Conservation (phyloP, 2,797 vertebrate species). For the Pelodytes ibericus region DNA sequence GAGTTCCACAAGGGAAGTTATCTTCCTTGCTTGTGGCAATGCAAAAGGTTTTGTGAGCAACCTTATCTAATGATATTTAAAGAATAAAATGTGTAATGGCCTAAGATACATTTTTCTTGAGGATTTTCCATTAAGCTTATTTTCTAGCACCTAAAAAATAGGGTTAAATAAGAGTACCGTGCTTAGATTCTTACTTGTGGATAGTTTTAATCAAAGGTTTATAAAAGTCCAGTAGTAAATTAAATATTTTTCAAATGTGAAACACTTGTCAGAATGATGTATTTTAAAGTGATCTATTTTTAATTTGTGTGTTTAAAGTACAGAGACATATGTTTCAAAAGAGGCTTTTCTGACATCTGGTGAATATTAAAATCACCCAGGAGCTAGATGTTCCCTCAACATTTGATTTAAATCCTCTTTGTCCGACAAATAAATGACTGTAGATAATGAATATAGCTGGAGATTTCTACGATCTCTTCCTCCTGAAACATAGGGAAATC, state of each 20-base stretch:
- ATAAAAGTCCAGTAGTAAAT: background rate
- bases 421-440: conserved; percentile 26
- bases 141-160: too few species aligned
- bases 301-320: background rate
- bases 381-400: background rate
- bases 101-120: too few species aligned
- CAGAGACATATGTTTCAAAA: conserved; percentile 7
- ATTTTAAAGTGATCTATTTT: background rate
- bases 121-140: too few species aligned
- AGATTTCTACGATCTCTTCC: conserved; percentile 12
- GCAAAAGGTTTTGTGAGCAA: too few species aligned
- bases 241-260: background rate
- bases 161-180: too few species aligned
- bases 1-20: too few species aligned
- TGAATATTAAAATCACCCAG: conserved; percentile 29
- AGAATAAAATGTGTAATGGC: too few species aligned
- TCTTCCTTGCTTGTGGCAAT: too few species aligned
- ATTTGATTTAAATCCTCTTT: conserved; percentile 23
- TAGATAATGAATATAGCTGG: background rate
- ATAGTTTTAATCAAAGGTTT: background rate
- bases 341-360: conserved; percentile 20
- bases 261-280: background rate
- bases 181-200: too few species aligned
- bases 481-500: conserved; percentile 1
- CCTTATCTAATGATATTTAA: too few species aligned